These are phyloP conservation scores for Muntiacus reevesi DNA, from an alignment of 2,113 vertebrate species.

Conservation along the genomic window DNA sequence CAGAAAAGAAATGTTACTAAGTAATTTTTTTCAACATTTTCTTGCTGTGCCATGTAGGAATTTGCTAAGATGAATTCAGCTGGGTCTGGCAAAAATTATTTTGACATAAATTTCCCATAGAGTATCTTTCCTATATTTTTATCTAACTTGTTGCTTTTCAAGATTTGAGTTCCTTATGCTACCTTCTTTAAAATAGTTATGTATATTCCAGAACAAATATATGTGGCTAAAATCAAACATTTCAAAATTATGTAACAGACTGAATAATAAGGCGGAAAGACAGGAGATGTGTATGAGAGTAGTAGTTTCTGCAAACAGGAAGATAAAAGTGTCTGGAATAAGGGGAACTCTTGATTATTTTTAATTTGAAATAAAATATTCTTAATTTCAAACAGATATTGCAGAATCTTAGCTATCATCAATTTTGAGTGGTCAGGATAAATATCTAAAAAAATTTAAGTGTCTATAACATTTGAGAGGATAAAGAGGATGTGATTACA, in stretches of 20 bases:
- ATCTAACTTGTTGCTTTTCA: background rate
- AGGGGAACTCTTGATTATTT: background rate
- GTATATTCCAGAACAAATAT: background rate
- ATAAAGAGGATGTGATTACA: background rate
- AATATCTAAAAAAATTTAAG: background rate
- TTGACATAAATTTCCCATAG: background rate
- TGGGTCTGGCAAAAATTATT: background rate
- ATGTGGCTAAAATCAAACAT: background rate
- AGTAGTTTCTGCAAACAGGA: background rate
- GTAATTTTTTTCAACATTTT: background rate
- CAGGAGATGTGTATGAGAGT: background rate
- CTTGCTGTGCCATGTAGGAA: background rate
- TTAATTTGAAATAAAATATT: background rate
- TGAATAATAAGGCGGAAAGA: background rate
- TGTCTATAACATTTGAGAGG: background rate
- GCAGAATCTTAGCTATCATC: background rate
- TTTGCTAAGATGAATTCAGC: background rate
- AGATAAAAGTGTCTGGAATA: background rate
- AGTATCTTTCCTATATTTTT: background rate
- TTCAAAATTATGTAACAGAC: background rate
- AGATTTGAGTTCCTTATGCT: background rate
- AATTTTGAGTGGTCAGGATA: background rate
- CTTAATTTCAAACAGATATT: background rate
- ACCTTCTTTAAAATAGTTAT: background rate
- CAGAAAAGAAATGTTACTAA: background rate